These are phyloP conservation scores for Lottia gigantea DNA, from an alignment of 2,888 invertebrate species.

Conservation along the genomic window DNA sequence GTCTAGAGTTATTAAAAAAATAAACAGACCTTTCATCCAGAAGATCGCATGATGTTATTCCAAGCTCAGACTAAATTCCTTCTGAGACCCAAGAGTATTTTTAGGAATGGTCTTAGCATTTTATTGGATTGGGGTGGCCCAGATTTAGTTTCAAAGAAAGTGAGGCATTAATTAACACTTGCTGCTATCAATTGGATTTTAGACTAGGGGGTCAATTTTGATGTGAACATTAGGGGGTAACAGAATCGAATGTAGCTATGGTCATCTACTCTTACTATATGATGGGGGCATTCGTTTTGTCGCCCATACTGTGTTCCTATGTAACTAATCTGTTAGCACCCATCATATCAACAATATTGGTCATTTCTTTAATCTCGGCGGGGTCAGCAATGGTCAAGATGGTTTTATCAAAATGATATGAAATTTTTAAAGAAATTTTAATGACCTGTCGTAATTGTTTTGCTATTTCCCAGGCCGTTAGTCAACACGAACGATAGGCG, in stretches of 20 bases:
- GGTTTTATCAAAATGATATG: conserved; percentile 5
- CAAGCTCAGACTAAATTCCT: neutral
- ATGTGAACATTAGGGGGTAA: conserved; percentile 2
- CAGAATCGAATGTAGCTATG: too few relatives aligned
- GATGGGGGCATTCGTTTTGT: too few relatives aligned
- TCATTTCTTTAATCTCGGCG: too few relatives aligned
- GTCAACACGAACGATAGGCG: neutral
- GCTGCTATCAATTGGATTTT: neutral
- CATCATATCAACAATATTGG: too few relatives aligned
- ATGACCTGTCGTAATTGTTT: neutral
- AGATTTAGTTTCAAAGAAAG: conserved; percentile 8
- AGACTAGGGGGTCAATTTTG: neutral
- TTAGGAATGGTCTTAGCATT: neutral
- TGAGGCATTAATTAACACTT: neutral
- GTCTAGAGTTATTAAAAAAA: too few relatives aligned
- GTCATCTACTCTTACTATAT: too few relatives aligned
- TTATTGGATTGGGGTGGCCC: neutral
- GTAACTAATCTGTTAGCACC: too few relatives aligned
- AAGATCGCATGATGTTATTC: neutral
- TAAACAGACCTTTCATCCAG: too few relatives aligned
- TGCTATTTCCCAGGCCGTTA: neutral
- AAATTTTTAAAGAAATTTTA: neutral
- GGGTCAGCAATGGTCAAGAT: too few relatives aligned
- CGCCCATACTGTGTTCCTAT: too few relatives aligned
- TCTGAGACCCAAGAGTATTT: neutral